A percentile compares a stretch with the other conserved stretches of the same genome.
Conservation (phyloP, 2,113 vertebrate species). For the Nestor notabilis region DNA sequence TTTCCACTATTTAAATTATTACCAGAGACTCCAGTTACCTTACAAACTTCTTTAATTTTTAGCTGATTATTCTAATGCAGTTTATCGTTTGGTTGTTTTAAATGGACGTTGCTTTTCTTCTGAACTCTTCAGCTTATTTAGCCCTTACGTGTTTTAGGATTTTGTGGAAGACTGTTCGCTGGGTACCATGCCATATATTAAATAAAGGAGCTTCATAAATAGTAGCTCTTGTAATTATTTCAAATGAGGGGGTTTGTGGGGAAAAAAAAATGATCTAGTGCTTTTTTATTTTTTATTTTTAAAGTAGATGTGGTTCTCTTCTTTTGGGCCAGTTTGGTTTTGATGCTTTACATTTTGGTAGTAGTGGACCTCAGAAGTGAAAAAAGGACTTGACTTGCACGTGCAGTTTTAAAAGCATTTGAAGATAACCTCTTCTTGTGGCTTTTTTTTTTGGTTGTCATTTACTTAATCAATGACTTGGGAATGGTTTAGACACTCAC, state of each 20-base stretch:
- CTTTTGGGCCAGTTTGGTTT: neutral
- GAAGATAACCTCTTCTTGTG: neutral
- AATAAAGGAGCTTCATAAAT: conserved; percentile 51
- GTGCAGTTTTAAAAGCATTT: neutral
- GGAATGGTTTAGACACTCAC: neutral
- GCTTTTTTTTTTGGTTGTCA: neutral
- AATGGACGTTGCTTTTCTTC: conserved; percentile 66
- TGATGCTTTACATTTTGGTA: neutral
- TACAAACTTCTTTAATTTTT: neutral
- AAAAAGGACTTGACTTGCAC: neutral
- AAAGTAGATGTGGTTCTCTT: neutral
- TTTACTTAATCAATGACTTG: neutral
- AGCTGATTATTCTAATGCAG: neutral
- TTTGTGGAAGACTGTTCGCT: conserved; percentile 64
- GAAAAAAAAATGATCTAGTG: neutral
- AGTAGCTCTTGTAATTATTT: neutral
- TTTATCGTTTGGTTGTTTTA: conserved; percentile 32
- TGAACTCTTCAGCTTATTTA: conserved; percentile 70
- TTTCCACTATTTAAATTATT: neutral
- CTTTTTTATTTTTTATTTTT: neutral
- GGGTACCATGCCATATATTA: conserved; percentile 74
- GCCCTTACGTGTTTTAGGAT: conserved; percentile 69
- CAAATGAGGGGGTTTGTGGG: neutral
- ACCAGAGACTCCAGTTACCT: neutral
- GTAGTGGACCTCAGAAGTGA: neutral